Conservation (phyloP, 2,888 invertebrate genomes). For the Amphiduros pacificus region DNA sequence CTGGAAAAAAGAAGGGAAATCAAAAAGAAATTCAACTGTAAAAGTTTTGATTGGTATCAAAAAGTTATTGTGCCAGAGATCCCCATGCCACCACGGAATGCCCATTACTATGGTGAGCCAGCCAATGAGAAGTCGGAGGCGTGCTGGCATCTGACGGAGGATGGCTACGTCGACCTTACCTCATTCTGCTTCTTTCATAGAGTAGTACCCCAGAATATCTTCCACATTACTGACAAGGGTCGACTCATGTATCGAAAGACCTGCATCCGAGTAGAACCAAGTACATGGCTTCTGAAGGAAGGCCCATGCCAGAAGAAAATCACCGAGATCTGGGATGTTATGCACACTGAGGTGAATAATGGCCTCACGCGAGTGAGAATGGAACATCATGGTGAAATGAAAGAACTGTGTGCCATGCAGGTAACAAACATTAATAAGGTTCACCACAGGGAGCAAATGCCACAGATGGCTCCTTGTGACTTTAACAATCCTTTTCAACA, state of each 20-base stretch:
- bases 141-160: conserved; percentile 29
- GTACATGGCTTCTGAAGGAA: conserved; percentile 22
- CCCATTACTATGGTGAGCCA: conserved; percentile 35
- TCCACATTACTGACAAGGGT: conserved; percentile 30
- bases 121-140: conserved; percentile 32
- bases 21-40: conserved; percentile 81
- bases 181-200: conserved; percentile 36
- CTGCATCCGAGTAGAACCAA: conserved; percentile 28
- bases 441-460: conserved; percentile 39
- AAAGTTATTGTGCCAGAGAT: conserved; percentile 91
- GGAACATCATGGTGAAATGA: not conserved
- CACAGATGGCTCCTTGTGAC: conserved; percentile 28
- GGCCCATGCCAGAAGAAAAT: conserved; percentile 19
- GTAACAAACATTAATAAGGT: conserved; percentile 34
- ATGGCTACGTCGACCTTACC: conserved; percentile 36
- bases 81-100: conserved; percentile 32
- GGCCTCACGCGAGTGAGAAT: conserved; percentile 15
- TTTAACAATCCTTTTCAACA: conserved; percentile 21
- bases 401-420: conserved; percentile 2
- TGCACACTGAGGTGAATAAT: conserved; percentile 19
- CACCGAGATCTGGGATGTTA: conserved; percentile 26
- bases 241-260: too few relatives aligned
- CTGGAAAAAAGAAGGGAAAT: conserved; percentile 67
- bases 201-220: conserved; percentile 35
- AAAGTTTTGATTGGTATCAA: conserved; percentile 88